Evolutionary conservation across 2,888 invertebrate species (phyloP), one percentile per base, ranked within the genome.

Genomic region (Andricus curvator): DNA sequence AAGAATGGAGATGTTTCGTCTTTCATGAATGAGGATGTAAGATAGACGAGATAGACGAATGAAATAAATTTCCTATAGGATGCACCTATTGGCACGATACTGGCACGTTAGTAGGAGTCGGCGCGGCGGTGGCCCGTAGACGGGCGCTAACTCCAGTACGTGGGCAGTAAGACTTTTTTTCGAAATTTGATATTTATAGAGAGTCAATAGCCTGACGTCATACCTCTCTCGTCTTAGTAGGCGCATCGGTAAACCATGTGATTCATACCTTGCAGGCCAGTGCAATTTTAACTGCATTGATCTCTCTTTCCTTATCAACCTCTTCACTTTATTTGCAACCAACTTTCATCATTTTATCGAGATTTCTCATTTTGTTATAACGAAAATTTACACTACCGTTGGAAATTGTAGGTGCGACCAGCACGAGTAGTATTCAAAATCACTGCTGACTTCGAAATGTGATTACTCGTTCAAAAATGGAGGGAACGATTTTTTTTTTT

Each of bases 121-220:
- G n/a, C 17, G 37, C 37, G 6, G 4, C 17, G 81, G 78, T 81
- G 81, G 77, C 80, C 80, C 74, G 83, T 81, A 80, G 81, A 82
- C 80, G 78, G 83, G 80, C 81, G 79, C 80, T 80, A 66, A 37
- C 37, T 37, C 37, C 37, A 37, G 37, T 60, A 86, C 85, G 88
- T 89, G 86, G 89, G 88, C 82, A 84, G 88, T 80, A 78, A 76
- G 76, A 86, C 86, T 88, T 87, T 87, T 88, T 89, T 87, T 81
- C 85, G 86, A 88, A 88, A 88, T 86, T 85, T 85, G 88, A 88
- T 90, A 90, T 90, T 90, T 90, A 90, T 90, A 89, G 88, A 89
- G 88, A 88, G 88, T 87, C 87, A 87, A 89, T 87, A 88, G 87
- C 84, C 84, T 90, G 89, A 90, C 90, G 89, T 90, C 89, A 89